These are phyloP conservation scores for Teleopsis dalmanni DNA, from an alignment of 1,140 invertebrate species.

Conservation along the genomic window DNA sequence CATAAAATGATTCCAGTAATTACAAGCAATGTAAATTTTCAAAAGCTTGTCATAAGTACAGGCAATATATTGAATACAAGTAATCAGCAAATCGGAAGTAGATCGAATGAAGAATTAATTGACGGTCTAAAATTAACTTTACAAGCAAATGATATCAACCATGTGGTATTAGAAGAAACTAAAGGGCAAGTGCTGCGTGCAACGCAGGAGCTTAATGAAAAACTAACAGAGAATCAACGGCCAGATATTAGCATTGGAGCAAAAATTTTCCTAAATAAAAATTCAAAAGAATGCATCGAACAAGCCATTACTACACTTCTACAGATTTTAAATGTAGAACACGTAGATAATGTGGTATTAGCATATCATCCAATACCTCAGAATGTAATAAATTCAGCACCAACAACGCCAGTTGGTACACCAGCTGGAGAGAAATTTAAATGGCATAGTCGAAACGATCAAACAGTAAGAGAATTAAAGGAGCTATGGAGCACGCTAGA, in stretches of 20 bases:
- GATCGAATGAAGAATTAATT: slow-evolving; percentile 64
- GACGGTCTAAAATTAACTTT: slow-evolving; percentile 34
- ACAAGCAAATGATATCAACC: slow-evolving; percentile 20
- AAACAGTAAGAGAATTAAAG: slow-evolving; percentile 49
- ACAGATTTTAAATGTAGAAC: slow-evolving; percentile 30
- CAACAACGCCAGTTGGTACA: background rate
- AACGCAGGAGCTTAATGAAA: slow-evolving; percentile 51
- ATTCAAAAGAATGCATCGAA: slow-evolving; percentile 21
- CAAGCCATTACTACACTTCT: slow-evolving; percentile 30
- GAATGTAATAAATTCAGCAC: background rate
- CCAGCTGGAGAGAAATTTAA: background rate
- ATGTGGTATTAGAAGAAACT: slow-evolving; percentile 14
- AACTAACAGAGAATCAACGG: slow-evolving; percentile 53
- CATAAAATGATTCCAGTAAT: slow-evolving; percentile 32
- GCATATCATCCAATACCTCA: slow-evolving; percentile 39
- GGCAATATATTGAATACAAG: slow-evolving; percentile 79
- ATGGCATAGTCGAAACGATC: slow-evolving; percentile 44
- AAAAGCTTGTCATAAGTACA: slow-evolving; percentile 59
- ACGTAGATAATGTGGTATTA: slow-evolving; percentile 40
- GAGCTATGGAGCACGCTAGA: slow-evolving; percentile 48
- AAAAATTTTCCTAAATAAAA: slow-evolving; percentile 55
- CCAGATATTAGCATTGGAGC: slow-evolving; percentile 58
- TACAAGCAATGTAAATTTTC: slow-evolving; percentile 27
- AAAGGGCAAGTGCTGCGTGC: slow-evolving; percentile 45
- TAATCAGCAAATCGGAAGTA: slow-evolving; percentile 67